Evolutionary conservation across 2,888 invertebrate species (phyloP).

Genomic region (Mactromeris polynyma): DNA sequence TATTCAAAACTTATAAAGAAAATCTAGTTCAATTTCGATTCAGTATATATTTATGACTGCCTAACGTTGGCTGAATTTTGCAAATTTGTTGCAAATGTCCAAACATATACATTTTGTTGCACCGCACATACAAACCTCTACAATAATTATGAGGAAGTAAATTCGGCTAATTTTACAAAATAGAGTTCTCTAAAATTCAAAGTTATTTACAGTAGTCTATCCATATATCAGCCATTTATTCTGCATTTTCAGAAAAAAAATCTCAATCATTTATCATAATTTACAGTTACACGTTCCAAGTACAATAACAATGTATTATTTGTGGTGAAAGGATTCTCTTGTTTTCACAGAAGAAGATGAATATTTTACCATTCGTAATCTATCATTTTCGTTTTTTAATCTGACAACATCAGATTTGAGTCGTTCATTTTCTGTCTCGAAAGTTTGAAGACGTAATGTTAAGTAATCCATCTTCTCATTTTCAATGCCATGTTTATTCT

Average conservation of each 20-base stretch:
- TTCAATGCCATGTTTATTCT: constrained; percentile 56
- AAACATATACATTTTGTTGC: no score
- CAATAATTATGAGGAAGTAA: no score
- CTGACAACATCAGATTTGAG: constrained; percentile 91
- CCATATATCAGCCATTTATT: background rate
- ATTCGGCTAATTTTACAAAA: no score
- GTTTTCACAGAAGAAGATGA: background rate
- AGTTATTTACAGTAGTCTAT: no score
- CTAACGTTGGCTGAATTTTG: no score
- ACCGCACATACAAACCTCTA: no score
- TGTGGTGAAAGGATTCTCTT: background rate
- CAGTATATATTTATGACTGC: no score
- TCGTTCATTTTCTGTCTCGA: constrained; percentile 91
- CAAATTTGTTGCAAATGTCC: no score
- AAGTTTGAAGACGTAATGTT: constrained; percentile 89
- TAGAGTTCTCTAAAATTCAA: no score
- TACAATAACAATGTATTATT: background rate
- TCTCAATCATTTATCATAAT: background rate
- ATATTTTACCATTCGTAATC: constrained; percentile 87
- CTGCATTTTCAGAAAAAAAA: background rate
- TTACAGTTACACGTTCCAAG: background rate
- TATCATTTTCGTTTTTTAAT: constrained; percentile 90
- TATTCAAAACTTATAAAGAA: no score
- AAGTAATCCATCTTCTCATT: constrained; percentile 67
- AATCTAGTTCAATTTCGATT: no score